phyloP scores from a whole-genome alignment of 2,797 vertebrate species.

The Argentina silus region DNA sequence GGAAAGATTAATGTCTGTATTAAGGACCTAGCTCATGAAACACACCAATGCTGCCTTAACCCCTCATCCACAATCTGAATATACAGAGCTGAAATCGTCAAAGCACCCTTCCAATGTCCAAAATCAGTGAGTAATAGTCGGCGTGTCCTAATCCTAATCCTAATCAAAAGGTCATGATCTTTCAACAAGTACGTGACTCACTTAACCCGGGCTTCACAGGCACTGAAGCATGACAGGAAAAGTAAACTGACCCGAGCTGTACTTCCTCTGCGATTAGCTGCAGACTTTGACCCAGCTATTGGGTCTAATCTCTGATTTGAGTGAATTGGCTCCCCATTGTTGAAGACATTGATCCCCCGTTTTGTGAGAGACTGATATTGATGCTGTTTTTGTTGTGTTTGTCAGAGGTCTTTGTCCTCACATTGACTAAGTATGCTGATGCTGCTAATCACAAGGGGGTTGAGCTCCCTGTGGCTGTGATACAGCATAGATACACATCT shows the following conservation, averaged over 20 bases:
- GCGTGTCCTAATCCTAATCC: conserved; percentile 16
- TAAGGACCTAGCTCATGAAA: not conserved
- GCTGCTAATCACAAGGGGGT: too few relatives aligned
- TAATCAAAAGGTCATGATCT: not conserved
- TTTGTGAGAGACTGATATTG: conserved; percentile 12
- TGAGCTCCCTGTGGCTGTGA: not conserved
- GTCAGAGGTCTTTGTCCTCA: conserved; percentile 9
- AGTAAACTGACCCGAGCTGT: conserved; percentile 20
- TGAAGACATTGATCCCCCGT: too few relatives aligned
- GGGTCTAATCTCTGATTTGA: conserved; percentile 27
- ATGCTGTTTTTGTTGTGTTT: not conserved
- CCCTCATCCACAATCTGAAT: not conserved
- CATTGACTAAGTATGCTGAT: too few relatives aligned
- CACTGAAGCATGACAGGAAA: conserved; percentile 15
- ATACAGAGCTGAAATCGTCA: not conserved
- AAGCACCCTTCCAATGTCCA: conserved; percentile 1
- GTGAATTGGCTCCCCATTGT: too few relatives aligned
- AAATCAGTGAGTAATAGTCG: not conserved
- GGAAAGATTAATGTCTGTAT: not conserved
- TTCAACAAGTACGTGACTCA: not conserved
- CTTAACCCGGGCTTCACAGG: not conserved
- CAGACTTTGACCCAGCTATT: conserved; percentile 47
- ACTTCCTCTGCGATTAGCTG: conserved; percentile 37
- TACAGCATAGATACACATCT: not conserved
- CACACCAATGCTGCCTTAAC: not conserved